A percentile compares a stretch with the other conserved stretches of the same genome.
Evolutionary conservation across 2,113 vertebrate species (phyloP).

Genomic region (Smithornis capensis): DNA sequence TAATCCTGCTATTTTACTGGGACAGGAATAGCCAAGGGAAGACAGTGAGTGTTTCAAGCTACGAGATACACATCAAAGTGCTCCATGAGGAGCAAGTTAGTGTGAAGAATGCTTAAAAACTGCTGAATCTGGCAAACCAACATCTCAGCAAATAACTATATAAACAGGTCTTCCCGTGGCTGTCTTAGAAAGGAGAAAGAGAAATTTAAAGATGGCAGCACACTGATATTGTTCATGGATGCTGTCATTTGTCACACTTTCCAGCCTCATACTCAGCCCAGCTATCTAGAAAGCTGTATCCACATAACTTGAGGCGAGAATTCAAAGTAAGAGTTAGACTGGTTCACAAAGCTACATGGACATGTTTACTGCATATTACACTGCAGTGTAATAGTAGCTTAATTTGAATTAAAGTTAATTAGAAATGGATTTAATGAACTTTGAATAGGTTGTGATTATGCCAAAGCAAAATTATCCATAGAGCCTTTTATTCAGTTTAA

Average conservation of each 20-base stretch:
- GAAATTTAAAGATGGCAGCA: conserved; percentile 46
- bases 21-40: neutral
- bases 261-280: neutral
- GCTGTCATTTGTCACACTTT: neutral
- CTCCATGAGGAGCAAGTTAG: neutral
- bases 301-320: neutral
- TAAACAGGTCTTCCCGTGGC: neutral
- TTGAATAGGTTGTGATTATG: conserved; percentile 20
- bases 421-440: conserved; percentile 59
- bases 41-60: neutral
- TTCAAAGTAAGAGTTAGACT: neutral
- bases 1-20: neutral
- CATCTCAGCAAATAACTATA: neutral
- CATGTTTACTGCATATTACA: neutral
- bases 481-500: neutral
- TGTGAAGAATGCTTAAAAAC: neutral
- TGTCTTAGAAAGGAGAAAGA: conserved; percentile 19
- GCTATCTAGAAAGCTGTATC: neutral
- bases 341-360: neutral
- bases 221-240: neutral
- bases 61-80: neutral
- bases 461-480: neutral
- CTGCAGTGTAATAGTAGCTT: neutral
- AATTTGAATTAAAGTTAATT: conserved; percentile 37
- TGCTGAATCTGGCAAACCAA: neutral